A percentile compares a stretch with the other conserved stretches of the same genome.
These are phyloP conservation scores for Himantopus leucocephalus DNA, from an alignment of 2,113 vertebrate genomes.

Conservation along the genomic window DNA sequence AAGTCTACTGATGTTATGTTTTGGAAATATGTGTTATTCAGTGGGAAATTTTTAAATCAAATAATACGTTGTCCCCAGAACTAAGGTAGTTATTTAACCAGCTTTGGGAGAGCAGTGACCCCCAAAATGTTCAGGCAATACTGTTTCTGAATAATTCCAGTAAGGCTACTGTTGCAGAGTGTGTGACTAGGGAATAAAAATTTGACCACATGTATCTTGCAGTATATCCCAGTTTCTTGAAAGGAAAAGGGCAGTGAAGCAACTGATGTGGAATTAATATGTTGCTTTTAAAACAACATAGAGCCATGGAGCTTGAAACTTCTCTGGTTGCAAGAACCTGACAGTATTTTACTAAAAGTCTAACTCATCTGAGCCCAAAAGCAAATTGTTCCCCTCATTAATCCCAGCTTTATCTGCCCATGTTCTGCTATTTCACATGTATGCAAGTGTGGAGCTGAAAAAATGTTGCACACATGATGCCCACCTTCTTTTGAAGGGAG, in stretches of 20 bases:
- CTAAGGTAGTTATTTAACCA: not conserved
- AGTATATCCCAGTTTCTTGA: not conserved
- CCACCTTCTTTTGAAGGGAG: not conserved
- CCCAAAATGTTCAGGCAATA: not conserved
- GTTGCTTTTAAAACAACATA: not conserved
- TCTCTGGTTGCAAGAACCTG: not conserved
- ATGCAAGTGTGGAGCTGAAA: not conserved
- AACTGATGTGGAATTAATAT: not conserved
- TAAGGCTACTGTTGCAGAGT: not conserved
- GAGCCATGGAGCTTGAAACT: not conserved
- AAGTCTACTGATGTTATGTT: not conserved
- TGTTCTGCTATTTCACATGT: not conserved
- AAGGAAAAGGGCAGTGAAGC: not conserved
- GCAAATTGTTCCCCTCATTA: not conserved
- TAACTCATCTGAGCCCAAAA: not conserved
- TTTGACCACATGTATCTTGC: not conserved
- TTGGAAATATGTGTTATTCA: not conserved
- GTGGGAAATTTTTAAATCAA: not conserved
- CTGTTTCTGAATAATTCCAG: not conserved
- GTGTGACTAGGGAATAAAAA: not conserved
- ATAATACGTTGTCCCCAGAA: not conserved
- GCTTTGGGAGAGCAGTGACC: not conserved
- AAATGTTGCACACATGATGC: rapidly evolving
- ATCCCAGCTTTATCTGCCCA: not conserved
- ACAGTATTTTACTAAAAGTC: not conserved